Evolutionary conservation across 2,888 invertebrate species (phyloP), one percentile per base, ranked within the genome.

Genomic region (Drosophila aldrichi): DNA sequence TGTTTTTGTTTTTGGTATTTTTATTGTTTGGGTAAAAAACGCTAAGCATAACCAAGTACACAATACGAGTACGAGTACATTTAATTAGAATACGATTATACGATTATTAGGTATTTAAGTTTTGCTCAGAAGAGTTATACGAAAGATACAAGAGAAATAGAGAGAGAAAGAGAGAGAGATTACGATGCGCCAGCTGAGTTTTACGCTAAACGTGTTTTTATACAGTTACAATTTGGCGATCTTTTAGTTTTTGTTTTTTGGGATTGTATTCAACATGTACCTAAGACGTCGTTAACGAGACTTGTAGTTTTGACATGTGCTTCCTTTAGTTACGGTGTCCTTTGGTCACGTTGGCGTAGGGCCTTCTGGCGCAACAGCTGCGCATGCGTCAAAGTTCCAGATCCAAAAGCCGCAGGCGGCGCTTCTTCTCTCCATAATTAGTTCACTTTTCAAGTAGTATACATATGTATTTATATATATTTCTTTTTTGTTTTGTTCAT

Each of bases 91-190:
- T 88, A 83, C 83, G 72, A 67, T 76, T 72, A 77, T 72, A 74
- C 79, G 78, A 59, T 62, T 56, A 62, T 52, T 62, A 70, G 67
- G 52, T 61, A 57, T 56, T 65, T 78, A 64, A 62, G 49, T 70
- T 74, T 73, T 81, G 80, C 70, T 82, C 82, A 74, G 86, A 85
- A 74, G 86, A 85, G 58, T 79, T 78, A 74, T 88, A 88, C 88
- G 61, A 82, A 63, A 78, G 57, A 70, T 80, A 77, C 74, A 70
- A 81, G 73, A 71, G 74, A 77, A 68, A 62, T 64, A 54, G 38
- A 38, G 52, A 38, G 38, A 55, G 16, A 55, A 14, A 40, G 0
- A 41, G 18, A 29, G 12, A 67, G 52, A 70, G 22, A 69, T 32
- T 83, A 83, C 80, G 86, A 88, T 79, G 80, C 82, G 88, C 70